Base-by-base conservation (phyloP, 1,140 invertebrate genomes). In the Lordiphosa clarofinis region DNA sequence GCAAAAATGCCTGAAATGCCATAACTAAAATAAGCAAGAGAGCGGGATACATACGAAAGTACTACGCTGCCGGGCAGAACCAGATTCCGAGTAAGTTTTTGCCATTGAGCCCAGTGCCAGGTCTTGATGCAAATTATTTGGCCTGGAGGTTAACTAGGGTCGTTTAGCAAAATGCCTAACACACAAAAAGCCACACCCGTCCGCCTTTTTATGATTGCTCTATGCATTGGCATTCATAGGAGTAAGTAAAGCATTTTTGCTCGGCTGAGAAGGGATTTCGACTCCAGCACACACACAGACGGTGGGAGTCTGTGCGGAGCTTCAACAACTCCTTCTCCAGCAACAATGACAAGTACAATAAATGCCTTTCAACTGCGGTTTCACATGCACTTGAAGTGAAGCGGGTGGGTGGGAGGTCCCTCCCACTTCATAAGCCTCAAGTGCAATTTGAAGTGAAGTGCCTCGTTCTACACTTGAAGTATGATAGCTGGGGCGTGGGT, bases 311-410 rank as follows among this genome's bases (percentile, higher is more conserved):
- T 57, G 74, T 54, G 58, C 58, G 46, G 54, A 68, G 53, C 55
- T 33, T n/a, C 49, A 53, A 33, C 43, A 39, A 40, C 64, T 42
- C 48, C 47, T 40, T 44, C 48, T 46, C 54, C 78, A 63, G 70
- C 78, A 86, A 84, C 79, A 84, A 84, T 78, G 78, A 78, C 78
- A 84, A 84, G 78, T 84, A 84, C 78, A 84, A 84, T 84, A 84
- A 84, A 84, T 84, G 78, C 78, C 78, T 84, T 84, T 84, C 78
- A 84, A 84, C 78, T 84, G 78, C 78, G 78, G 78, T 84, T 84
- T 84, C 78, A 84, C 78, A 84, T 84, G 78, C 78, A 78, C 78
- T 84, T 84, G 78, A 84, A 82, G 68, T 58, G 57, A 65, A 84
- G 76, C 36, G n/a, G 54, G 35, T 48, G 63, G 38, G 35, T 44